Base-by-base conservation (phyloP, 2,888 invertebrate species). In the Sipunculus nudus region DNA sequence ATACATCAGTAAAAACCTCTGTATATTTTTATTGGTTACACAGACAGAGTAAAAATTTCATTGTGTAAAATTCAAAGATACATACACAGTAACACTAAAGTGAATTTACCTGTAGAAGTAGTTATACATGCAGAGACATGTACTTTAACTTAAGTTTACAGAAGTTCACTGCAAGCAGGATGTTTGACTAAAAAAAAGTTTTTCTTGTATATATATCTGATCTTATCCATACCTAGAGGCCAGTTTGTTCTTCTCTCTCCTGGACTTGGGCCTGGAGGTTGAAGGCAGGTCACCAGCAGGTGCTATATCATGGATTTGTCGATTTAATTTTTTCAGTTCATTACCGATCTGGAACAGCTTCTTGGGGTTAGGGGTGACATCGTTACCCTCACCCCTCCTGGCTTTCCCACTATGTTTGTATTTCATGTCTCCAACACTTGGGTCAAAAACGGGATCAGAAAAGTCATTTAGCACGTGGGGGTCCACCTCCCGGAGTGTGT, bases 371-470 rank as follows among this genome's bases (percentile, higher is more conserved):
- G 97, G 96, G 1, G 95, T 96, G 68, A 97, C 87, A 85, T 97
- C 96, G 83, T 98, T 98, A 29, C 97, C 97, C 85, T 98, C 97
- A 2, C 97, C 97, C 85, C 96, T 93, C 61, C 97, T 93, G 91
- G 74, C 96, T 94, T 81, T 80, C n/a, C 61, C 61, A 23, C 52
- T 57, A 48, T 56, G 57, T 16, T 41, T 39, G 43, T 48, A 58
- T 23, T 50, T 21, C 23, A 38, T 26, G 32, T 60, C 21, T 35
- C 53, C 29, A 43, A 46, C 35, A 25, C 57, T 61, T 6, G 94
- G 92, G 83, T 95, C 95, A 84, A 97, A 97, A 29, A 98, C 96
- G 0, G 97, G 97, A 86, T 98, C 97, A 49, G 94, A 93, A 53
- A 95, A 86, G 82, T 92, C 91, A 79, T 94, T 91, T 64, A 96